A percentile compares a stretch with the other conserved stretches of the same genome.
phyloP scores from a whole-genome alignment of 2,888 invertebrate genomes.

The Erannis defoliaria region DNA sequence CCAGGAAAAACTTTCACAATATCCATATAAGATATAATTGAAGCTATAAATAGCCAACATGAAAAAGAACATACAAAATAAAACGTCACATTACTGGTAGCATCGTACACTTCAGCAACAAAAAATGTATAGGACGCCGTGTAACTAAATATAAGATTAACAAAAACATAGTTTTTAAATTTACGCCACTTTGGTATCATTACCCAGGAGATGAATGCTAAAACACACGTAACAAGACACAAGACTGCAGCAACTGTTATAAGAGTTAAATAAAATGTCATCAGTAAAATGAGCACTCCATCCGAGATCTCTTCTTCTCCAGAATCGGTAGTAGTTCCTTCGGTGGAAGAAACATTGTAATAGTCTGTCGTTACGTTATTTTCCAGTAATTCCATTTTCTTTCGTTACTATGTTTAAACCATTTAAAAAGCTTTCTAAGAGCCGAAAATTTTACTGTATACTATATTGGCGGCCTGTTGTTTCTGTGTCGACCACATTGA shows the following conservation, averaged over 20 bases:
- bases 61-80: conserved; percentile 18
- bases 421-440: no score
- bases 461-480: neutral
- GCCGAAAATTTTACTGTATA: neutral
- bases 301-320: neutral
- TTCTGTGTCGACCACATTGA: neutral
- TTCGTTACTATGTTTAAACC: neutral
- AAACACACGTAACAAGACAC: conserved; percentile 9
- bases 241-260: conserved; percentile 1
- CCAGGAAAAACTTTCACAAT: conserved; percentile 29
- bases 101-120: neutral
- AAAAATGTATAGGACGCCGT: conserved; percentile 9
- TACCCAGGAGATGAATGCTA: conserved; percentile 20
- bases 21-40: conserved; percentile 24
- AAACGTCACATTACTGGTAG: neutral
- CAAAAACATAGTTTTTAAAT: conserved; percentile 27
- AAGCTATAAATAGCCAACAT: conserved; percentile 29
- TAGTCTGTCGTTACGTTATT: neutral
- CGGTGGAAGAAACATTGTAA: neutral
- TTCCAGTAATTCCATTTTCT: neutral
- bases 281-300: neutral
- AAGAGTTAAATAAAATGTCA: neutral
- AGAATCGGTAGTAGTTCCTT: neutral
- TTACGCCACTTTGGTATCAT: conserved; percentile 29
- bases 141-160: conserved; percentile 18